Percentiles rank a stretch among this genome's conserved stretches.
These are phyloP conservation scores for Hemistola chrysoprasaria DNA, from an alignment of 2,888 invertebrate genomes.

Conservation along the genomic window DNA sequence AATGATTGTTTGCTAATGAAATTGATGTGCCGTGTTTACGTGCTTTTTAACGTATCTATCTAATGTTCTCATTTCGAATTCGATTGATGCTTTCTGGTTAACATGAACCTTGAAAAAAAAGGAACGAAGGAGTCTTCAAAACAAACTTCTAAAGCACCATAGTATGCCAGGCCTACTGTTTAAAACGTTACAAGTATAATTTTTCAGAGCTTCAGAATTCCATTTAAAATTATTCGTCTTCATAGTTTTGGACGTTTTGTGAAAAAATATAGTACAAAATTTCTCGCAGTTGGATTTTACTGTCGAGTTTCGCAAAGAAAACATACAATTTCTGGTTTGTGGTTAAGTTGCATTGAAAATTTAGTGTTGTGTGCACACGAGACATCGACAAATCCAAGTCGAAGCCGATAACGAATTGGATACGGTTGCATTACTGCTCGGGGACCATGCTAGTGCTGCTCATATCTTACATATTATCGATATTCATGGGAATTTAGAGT, in stretches of 20 bases:
- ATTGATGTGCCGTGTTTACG: slow-evolving; percentile 44
- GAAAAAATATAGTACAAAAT: background rate
- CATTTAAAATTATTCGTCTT: too few relatives aligned
- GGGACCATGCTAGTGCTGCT: slow-evolving; percentile 41
- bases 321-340: slow-evolving; percentile 39
- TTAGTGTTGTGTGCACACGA: slow-evolving; percentile 48
- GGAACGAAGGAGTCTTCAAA: too few relatives aligned
- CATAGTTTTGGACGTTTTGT: too few relatives aligned
- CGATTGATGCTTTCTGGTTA: too few relatives aligned
- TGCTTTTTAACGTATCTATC: slow-evolving; percentile 36
- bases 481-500: slow-evolving; percentile 12
- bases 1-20: slow-evolving; percentile 50
- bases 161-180: too few relatives aligned
- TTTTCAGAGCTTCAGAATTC: too few relatives aligned
- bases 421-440: slow-evolving; percentile 59
- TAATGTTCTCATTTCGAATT: too few relatives aligned
- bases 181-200: too few relatives aligned
- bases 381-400: slow-evolving; percentile 65
- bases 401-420: slow-evolving; percentile 70
- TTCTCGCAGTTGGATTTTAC: slow-evolving; percentile 4
- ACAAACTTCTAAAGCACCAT: too few relatives aligned
- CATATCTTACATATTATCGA: slow-evolving; percentile 21
- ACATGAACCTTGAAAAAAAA: too few relatives aligned
- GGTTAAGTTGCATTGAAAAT: slow-evolving; percentile 45
- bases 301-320: slow-evolving; percentile 15